A percentile compares a stretch with the other conserved stretches of the same genome.
These are phyloP conservation scores for Malurus cyaneus DNA, from an alignment of 2,113 vertebrate genomes.

Conservation along the genomic window DNA sequence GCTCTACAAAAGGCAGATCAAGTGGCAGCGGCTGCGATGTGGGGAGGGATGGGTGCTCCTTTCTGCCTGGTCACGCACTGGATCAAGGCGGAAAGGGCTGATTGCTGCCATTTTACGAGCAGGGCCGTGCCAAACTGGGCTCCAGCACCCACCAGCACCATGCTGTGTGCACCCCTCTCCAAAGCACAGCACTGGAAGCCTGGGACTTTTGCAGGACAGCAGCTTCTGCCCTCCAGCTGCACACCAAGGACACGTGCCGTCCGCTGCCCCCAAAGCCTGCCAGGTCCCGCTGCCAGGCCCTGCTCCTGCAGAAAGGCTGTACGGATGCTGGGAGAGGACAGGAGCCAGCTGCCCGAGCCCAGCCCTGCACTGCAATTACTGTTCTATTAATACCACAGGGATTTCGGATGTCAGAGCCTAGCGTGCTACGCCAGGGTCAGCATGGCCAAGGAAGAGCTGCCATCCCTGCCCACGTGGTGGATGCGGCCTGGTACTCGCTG, in stretches of 20 bases:
- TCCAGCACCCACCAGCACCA: background rate
- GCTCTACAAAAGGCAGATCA: conserved; percentile 25
- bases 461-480: background rate
- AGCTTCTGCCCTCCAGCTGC: background rate
- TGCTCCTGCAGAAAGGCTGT: background rate
- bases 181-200: background rate
- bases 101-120: background rate
- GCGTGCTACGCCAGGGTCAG: background rate
- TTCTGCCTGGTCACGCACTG: background rate
- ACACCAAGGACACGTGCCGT: background rate
- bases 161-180: background rate
- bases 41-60: background rate
- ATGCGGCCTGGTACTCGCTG: background rate
- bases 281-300: background rate
- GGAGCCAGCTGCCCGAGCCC: background rate
- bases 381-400: conserved; percentile 56
- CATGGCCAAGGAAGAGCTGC: background rate
- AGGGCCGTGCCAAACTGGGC: background rate
- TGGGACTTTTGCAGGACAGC: background rate
- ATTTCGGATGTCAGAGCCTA: conserved; percentile 48
- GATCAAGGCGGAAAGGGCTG: background rate
- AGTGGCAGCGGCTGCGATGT: background rate
- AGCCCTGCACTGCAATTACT: conserved; percentile 58
- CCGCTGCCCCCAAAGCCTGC: background rate
- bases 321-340: background rate